Evolutionary conservation across 2,888 invertebrate genomes (phyloP).

Genomic region (Drosophila flavopinicola): DNA sequence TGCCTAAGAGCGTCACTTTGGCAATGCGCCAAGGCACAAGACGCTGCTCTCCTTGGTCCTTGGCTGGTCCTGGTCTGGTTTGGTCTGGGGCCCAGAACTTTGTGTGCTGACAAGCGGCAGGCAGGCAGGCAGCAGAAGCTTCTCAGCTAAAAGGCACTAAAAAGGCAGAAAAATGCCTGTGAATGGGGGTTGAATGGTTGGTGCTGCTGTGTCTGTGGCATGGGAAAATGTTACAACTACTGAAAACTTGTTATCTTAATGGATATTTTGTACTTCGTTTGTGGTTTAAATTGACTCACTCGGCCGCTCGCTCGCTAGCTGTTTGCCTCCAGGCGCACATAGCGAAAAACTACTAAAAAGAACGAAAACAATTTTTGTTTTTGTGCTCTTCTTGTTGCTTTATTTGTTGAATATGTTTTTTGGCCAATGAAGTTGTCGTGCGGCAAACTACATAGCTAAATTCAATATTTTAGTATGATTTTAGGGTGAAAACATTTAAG

Average conservation of each 20-base stretch:
- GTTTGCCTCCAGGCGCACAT: conserved; percentile 43
- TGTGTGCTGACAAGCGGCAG: conserved; percentile 58
- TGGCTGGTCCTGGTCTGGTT: too few relatives aligned
- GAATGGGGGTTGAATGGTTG: background rate
- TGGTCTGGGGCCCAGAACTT: conserved; percentile 41
- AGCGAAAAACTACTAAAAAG: conserved; percentile 21
- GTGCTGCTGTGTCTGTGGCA: too few relatives aligned
- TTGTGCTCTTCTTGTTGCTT: conserved; percentile 9
- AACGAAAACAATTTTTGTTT: conserved; percentile 19
- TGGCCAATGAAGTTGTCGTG: conserved; percentile 24
- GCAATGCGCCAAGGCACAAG: conserved; percentile 60
- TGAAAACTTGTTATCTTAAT: conserved; percentile 77
- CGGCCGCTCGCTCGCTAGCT: conserved; percentile 39
- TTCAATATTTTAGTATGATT: conserved; percentile 37
- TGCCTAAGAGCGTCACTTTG: conserved; percentile 77
- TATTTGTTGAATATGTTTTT: conserved; percentile 38
- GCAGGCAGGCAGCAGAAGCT: conserved; percentile 21
- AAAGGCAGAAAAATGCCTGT: conserved; percentile 60
- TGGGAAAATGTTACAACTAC: conserved; percentile 69
- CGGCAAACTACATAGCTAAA: conserved; percentile 25
- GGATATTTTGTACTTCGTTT: conserved; percentile 78
- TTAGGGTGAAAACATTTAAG: background rate
- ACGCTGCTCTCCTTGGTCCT: too few relatives aligned
- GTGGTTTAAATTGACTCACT: conserved; percentile 75
- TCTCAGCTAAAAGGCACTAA: conserved; percentile 58